Evolutionary conservation across 2,888 invertebrate species (phyloP), one percentile per base, ranked within the genome.

Genomic region (Aleiodes testaceus): DNA sequence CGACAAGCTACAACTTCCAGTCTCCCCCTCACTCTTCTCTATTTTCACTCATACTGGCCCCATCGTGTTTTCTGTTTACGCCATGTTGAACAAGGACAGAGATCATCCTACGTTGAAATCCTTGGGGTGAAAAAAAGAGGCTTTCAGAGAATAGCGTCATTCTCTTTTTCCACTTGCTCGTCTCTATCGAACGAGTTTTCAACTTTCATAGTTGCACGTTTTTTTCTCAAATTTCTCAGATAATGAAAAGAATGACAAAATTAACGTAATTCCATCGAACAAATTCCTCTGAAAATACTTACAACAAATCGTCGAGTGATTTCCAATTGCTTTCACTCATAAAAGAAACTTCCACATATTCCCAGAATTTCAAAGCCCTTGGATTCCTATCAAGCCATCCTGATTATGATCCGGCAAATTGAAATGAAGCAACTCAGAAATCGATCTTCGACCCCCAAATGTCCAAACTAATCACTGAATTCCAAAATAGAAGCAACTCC

Each of bases 61-160:
- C 75, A 75, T 76, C 76, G 77, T 78, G 77, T 81, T 79, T 79
- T 81, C 78, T 78, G 80, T 79, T 79, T 79, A 79, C 78, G 77
- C 77, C 75, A 36, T 59, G 59, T 59, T 59, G 59, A 36, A 59
- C 59, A 59, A 59, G 59, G 59, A 59, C 59, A 42, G 59, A 59
- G 59, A 59, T 59, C 59, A 59, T 59, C 59, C 59, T 42, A 11
- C 36, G 59, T 42, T 59, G 59, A 59, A 59, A 59, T 59, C 59
- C 59, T 59, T 36, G 14, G 59, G 59, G 59, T 59, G 59, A 75
- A 74, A 53, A 22, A 74, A 73, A 74, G 66, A 64, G 63, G 61
- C 72, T 69, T 59, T 59, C 42, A 59, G 59, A 59, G 59, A 26
- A 42, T n/a, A 42, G 42, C 12, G 59, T 59, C 42, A 42, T 59